Base-by-base conservation (phyloP, 30 jellyfish, hydroid and myxozoan genomes). In the Pelagia noctiluca region DNA sequence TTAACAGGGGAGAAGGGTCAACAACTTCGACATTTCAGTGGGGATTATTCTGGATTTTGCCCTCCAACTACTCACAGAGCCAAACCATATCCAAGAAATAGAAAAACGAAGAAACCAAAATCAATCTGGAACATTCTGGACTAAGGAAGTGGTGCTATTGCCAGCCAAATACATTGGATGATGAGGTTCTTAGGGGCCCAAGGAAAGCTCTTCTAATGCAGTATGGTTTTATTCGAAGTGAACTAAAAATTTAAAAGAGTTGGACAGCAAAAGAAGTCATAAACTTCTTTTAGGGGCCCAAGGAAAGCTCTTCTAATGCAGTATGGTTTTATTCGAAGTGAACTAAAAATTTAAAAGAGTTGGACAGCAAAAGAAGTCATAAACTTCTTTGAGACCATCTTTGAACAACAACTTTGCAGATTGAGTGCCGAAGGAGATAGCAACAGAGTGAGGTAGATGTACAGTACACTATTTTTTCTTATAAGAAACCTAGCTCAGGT, bases 1-100 rank as follows among this genome's bases (percentile, higher is more conserved):
- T 42, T 42, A 42, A 42, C 57, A 42, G 57, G 57, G 57, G 57
- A 42, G 57, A 16, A 42, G 57, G 57, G 57, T 42, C 57, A 42
- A 42, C 57, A 42, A 42, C 57, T 42, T 42, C 57, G 57, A 42
- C 57, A 42, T 42, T 42, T 42, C 57, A 42, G 16, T 16, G 57
- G 57, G 57, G 16, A 42, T 42, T 42, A 42, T 42, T 42, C 57
- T 5, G 57, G 57, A 42, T 42, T 42, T 42, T 8, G 57, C 57
- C 57, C 57, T 42, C 57, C 12, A 42, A 42, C 57, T 42, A 42
- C 57, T 42, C 57, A 42, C 57, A 42, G 57, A 16, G 8, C 57
- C 57, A 42, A 8, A 42, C 57, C 57, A 42, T 42, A 42, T 42
- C 57, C 57, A 42, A 42, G 57, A 16, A 42, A 42, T 42, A 16